These are phyloP conservation scores for Bujurquina vittata DNA, from an alignment of 2,113 vertebrate genomes.

Conservation along the genomic window DNA sequence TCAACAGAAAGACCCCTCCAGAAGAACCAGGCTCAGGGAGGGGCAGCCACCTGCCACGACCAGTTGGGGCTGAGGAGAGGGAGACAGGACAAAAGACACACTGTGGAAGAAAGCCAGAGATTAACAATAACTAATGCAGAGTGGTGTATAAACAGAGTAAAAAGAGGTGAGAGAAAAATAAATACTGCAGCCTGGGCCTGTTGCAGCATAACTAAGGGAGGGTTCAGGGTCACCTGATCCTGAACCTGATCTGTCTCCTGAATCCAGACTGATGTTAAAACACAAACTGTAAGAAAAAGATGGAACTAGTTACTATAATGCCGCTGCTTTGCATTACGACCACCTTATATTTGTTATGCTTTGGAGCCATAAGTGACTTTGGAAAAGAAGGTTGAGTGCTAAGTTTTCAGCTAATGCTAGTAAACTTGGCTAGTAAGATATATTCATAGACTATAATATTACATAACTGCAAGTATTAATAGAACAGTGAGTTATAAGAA, in stretches of 20 bases:
- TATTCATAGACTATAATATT: not conserved
- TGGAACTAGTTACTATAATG: not conserved
- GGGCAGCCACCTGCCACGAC: not conserved
- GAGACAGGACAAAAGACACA: not conserved
- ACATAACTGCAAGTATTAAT: not conserved
- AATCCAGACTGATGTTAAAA: not conserved
- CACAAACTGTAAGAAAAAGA: not conserved
- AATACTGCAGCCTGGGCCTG: no score
- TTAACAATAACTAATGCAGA: not conserved
- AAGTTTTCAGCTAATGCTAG: not conserved
- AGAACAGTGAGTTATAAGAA: not conserved
- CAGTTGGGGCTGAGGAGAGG: rapidly evolving
- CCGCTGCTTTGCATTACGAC: not conserved
- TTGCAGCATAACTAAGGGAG: no score
- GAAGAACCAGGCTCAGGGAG: not conserved
- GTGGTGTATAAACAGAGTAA: not conserved
- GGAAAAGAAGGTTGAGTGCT: not conserved
- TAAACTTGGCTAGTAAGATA: not conserved
- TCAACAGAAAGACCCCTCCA: not conserved
- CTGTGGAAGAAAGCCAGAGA: not conserved
- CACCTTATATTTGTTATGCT: not conserved
- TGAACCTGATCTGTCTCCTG: no score
- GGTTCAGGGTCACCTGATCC: no score
- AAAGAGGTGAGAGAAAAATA: not conserved
- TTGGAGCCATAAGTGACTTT: not conserved